phyloP scores from a whole-genome alignment of 2,113 vertebrate species.

The Engraulis encrasicolus region DNA sequence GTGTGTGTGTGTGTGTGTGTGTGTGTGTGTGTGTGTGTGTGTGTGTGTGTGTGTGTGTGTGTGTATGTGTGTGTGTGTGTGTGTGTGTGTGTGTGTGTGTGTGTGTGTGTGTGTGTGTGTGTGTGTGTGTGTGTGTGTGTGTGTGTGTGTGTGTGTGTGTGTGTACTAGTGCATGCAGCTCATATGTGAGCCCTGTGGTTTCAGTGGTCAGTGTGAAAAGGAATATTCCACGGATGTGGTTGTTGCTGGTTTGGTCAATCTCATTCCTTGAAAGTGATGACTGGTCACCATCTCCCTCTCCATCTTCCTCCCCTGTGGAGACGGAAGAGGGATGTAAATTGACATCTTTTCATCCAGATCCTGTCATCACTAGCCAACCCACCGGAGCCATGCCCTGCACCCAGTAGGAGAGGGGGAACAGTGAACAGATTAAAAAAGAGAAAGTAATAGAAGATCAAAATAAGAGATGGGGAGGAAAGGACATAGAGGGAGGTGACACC shows the following conservation, averaged over 20 bases:
- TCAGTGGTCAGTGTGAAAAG: background rate
- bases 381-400: background rate
- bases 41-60: constrained; percentile 3
- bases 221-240: background rate
- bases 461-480: background rate
- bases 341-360: constrained; percentile 7
- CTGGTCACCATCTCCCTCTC: background rate
- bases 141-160: too few relatives aligned
- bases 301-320: background rate
- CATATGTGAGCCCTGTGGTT: background rate
- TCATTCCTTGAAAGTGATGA: constrained; percentile 12
- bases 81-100: background rate
- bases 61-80: background rate
- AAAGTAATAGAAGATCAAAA: too few relatives aligned
- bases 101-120: background rate
- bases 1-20: too few relatives aligned
- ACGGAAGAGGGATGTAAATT: constrained; percentile 12
- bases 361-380: constrained; percentile 10
- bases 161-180: constrained; percentile 1
- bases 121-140: too few relatives aligned
- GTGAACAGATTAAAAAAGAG: background rate
- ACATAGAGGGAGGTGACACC: background rate
- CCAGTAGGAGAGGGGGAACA: background rate
- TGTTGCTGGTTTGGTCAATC: background rate
- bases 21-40: background rate